A percentile compares a stretch with the other conserved stretches of the same genome.
These are phyloP conservation scores for Myotis findleyi DNA, from an alignment of 2,797 vertebrate genomes.

Conservation along the genomic window DNA sequence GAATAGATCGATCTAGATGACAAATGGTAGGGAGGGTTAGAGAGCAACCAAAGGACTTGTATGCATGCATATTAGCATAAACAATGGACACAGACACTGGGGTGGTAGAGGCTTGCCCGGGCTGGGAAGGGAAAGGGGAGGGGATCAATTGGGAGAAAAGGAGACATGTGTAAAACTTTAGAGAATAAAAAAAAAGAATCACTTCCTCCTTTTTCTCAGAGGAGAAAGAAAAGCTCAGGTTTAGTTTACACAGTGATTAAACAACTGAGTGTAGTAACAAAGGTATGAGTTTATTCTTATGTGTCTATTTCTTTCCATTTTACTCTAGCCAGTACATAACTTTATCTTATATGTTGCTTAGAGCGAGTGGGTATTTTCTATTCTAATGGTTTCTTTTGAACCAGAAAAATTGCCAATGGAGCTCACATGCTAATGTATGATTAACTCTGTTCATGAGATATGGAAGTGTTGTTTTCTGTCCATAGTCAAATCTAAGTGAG, in stretches of 20 bases:
- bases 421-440: neutral
- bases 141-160: no score
- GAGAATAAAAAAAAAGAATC: neutral
- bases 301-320: slow-evolving; percentile 43
- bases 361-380: neutral
- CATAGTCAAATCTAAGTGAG: neutral
- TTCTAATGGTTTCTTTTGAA: slow-evolving; percentile 28
- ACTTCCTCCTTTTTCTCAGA: slow-evolving; percentile 53
- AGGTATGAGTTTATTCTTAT: neutral
- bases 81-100: no score
- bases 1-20: no score
- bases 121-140: no score
- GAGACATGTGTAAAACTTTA: no score
- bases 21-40: no score
- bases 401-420: neutral
- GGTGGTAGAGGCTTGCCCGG: no score
- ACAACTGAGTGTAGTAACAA: slow-evolving; percentile 45
- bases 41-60: no score
- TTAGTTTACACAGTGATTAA: slow-evolving; percentile 50
- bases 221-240: slow-evolving; percentile 37
- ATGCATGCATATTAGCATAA: no score
- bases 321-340: neutral
- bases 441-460: neutral
- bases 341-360: slow-evolving; percentile 46
- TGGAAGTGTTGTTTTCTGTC: neutral